Evolutionary conservation across 2,797 vertebrate genomes (phyloP).

Genomic region (Gallinago solitaria): DNA sequence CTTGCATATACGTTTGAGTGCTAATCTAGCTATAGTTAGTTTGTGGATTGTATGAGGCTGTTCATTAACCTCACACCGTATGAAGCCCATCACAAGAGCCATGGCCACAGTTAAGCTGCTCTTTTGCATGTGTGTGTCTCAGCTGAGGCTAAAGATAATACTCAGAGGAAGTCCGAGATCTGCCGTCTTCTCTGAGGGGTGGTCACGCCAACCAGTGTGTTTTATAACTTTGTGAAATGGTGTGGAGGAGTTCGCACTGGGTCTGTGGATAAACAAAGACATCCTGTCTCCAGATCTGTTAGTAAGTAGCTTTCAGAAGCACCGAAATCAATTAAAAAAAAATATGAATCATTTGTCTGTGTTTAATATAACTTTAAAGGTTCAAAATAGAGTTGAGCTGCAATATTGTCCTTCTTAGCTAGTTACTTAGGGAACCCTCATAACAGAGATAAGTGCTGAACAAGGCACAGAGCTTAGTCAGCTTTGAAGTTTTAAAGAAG

Average conservation of each 20-base stretch:
- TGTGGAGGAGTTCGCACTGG: not conserved
- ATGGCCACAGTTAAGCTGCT: not conserved
- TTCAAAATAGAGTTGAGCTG: not conserved
- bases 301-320: slow-evolving; percentile 33
- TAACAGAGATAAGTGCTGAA: not conserved
- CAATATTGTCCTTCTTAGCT: not conserved
- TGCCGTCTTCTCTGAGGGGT: not conserved
- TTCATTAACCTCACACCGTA: not conserved
- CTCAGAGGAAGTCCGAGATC: not conserved
- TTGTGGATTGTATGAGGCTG: not conserved
- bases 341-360: not conserved
- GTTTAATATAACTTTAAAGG: slow-evolving; percentile 10
- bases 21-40: not conserved
- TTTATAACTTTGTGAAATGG: not conserved
- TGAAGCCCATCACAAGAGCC: not conserved
- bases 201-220: not conserved
- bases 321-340: not conserved
- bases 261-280: slow-evolving; percentile 31
- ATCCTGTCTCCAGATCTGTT: slow-evolving; percentile 49
- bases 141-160: not conserved
- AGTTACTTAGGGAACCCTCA: not conserved
- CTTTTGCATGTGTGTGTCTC: not conserved
- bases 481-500: not conserved
- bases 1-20: not conserved
- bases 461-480: not conserved